These are phyloP conservation scores for Anguilla megastoma DNA, from an alignment of 2,797 vertebrate species.

Conservation along the genomic window DNA sequence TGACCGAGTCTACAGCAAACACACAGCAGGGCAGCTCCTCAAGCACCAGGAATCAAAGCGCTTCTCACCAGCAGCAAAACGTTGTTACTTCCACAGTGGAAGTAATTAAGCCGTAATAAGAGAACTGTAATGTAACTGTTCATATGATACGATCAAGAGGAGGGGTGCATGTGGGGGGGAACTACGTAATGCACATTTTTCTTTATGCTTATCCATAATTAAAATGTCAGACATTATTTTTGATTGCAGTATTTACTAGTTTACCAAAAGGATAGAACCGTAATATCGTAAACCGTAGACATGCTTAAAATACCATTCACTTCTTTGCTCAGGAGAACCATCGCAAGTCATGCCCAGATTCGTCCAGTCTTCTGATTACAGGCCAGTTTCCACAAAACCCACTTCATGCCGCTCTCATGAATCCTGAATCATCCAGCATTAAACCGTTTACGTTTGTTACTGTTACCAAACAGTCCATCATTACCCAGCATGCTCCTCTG, in stretches of 20 bases:
- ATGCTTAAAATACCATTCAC: background rate
- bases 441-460: background rate
- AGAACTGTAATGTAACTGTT: background rate
- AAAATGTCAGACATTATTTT: background rate
- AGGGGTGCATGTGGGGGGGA: background rate
- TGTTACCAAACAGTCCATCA: background rate
- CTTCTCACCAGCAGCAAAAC: background rate
- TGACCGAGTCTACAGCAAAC: background rate
- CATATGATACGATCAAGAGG: background rate
- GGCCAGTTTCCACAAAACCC: background rate
- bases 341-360: background rate
- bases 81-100: background rate
- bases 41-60: background rate
- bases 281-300: background rate
- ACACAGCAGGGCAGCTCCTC: background rate
- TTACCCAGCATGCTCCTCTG: conserved; percentile 21
- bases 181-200: background rate
- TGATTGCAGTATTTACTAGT: background rate
- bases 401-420: background rate
- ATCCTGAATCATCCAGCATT: background rate
- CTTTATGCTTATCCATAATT: background rate
- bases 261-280: background rate
- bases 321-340: background rate
- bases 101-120: background rate
- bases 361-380: background rate